phyloP scores from a whole-genome alignment of 2,888 invertebrate species.

The Nemoura dubitans region DNA sequence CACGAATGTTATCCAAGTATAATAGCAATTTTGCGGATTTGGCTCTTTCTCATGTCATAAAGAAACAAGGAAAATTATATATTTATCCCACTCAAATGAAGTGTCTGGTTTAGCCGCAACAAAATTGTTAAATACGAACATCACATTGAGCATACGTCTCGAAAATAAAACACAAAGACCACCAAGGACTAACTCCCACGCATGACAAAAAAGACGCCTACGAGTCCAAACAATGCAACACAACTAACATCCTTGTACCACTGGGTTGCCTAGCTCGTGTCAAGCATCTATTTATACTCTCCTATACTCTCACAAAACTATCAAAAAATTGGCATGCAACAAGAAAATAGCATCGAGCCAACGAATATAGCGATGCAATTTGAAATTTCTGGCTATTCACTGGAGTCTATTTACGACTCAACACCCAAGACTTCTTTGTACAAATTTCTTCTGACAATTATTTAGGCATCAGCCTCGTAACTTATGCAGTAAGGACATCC shows the following conservation, averaged over 20 bases:
- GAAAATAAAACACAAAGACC: too few species aligned
- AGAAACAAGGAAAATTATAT: too few species aligned
- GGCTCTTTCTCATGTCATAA: too few species aligned
- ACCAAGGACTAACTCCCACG: too few species aligned
- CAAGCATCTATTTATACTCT: background rate
- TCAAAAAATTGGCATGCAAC: background rate
- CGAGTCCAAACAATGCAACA: background rate
- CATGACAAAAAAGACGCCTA: too few species aligned
- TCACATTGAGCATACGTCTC: too few species aligned
- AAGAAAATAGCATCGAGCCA: background rate
- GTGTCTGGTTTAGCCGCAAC: too few species aligned
- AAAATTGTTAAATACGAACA: too few species aligned
- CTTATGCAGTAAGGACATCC: background rate
- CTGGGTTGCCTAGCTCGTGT: background rate
- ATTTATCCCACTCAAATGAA: too few species aligned
- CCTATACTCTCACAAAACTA: too few species aligned
- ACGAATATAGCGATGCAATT: background rate
- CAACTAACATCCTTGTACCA: background rate
- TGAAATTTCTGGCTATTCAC: background rate
- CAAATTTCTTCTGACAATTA: background rate
- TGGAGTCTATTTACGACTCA: conserved; percentile 12
- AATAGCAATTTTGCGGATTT: too few species aligned
- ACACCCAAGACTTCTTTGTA: background rate
- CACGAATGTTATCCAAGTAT: too few species aligned
- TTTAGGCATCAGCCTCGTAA: background rate